Evolutionary conservation across 2,888 invertebrate species (phyloP), one percentile per base, ranked within the genome.

Genomic region (Diachrysia chrysitis): DNA sequence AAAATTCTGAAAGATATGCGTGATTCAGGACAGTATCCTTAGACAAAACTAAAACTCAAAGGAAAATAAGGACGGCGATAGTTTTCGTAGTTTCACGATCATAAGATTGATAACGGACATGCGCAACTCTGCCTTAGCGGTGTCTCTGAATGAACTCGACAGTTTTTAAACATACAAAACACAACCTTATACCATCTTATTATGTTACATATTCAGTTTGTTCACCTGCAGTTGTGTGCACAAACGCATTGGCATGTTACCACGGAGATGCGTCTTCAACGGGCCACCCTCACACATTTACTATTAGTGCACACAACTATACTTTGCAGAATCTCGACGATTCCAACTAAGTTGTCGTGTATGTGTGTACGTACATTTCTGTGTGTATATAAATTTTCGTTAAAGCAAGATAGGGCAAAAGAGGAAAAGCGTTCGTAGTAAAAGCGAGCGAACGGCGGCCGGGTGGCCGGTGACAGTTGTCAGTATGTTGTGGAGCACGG

Each of bases 61-160:
- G 90, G 81, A 90, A 85, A 93, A 93, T 89, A 93, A 90, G 92
- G 94, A 94, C 85, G 82, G 89, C 92, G 87, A 89, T 92, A 94
- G 91, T 91, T 93, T 87, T 90, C 89, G 85, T 91, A 90, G 90
- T 93, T 92, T 87, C 86, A 86, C 85, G 84, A 87, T 85, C 82
- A 79, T 79, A 87, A 89, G 87, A 92, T 87, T 89, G 88, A 90
- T 89, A 89, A 88, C 88, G 87, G 91, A 89, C 94, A 94, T 94
- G 94, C 94, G 94, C 94, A 92, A 86, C 88, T 84, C 84, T 71
- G 79, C 75, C 84, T 79, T 72, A 79, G 73, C 73, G 76, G 77
- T 80, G 82, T 87, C 83, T 84, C 82, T 85, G 88, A 90, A 90
- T 85, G 83, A 90, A 87, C 86, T 76, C 79, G 86, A 87, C 73